These are phyloP conservation scores for Hylaea fasciaria DNA, from an alignment of 2,888 invertebrate genomes.

Conservation along the genomic window DNA sequence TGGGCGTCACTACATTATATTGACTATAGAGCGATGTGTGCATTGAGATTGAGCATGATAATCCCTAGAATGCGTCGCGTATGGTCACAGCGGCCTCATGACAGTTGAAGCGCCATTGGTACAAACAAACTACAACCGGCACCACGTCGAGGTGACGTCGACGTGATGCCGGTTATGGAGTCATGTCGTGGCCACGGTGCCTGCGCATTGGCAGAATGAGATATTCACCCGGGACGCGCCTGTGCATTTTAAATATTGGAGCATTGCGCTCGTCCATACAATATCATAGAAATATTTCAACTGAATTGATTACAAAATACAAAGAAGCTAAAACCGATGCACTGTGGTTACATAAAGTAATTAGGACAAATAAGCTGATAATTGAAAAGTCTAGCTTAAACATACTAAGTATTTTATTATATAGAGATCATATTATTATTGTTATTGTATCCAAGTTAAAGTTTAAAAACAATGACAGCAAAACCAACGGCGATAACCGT, in stretches of 20 bases:
- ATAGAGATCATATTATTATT: too few species aligned
- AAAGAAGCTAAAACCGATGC: too few species aligned
- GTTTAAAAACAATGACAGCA: not conserved
- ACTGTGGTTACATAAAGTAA: too few species aligned
- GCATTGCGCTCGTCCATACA: too few species aligned
- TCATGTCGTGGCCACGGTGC: not conserved
- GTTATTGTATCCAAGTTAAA: too few species aligned
- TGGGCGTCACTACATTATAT: too few species aligned
- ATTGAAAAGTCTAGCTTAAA: too few species aligned
- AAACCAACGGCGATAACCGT: not conserved
- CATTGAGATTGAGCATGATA: not conserved
- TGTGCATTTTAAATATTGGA: not conserved
- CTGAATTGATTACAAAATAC: too few species aligned
- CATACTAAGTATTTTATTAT: too few species aligned
- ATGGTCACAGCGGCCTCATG: conserved; percentile 16
- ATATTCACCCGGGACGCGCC: not conserved
- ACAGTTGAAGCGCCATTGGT: conserved; percentile 16
- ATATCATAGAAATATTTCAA: too few species aligned
- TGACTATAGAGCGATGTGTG: not conserved
- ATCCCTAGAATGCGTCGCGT: not conserved
- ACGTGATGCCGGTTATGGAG: not conserved
- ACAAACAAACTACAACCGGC: conserved; percentile 2
- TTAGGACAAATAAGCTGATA: too few species aligned
- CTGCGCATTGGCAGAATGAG: not conserved
- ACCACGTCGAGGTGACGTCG: conserved; percentile 24